phyloP scores from a whole-genome alignment of 2,113 vertebrate species.

The Origma solitaria region DNA sequence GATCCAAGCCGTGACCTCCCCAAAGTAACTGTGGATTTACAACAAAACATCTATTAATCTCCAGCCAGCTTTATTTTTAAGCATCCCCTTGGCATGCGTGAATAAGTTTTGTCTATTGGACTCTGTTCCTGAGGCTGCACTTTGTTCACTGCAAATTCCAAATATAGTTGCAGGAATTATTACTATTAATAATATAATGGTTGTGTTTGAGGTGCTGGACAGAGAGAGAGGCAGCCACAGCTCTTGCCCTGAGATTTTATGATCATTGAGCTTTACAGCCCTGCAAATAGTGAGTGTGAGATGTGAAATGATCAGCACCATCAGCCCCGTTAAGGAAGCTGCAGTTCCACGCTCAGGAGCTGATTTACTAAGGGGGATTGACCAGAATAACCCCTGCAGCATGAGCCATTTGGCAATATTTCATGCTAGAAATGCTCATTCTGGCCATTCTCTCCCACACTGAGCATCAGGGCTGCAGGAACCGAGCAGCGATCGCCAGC shows the following conservation, averaged over 20 bases:
- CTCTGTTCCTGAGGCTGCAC: constrained; percentile 8
- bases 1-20: not conserved
- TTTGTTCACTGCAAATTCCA: not conserved
- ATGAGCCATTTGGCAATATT: not conserved
- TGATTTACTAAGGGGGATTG: not conserved
- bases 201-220: not conserved
- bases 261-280: not conserved
- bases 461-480: not conserved
- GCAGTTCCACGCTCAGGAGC: not conserved
- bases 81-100: not conserved
- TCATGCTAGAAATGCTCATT: not conserved
- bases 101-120: not conserved
- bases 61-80: constrained; percentile 45
- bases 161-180: not conserved
- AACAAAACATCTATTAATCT: constrained; percentile 34
- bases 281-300: not conserved
- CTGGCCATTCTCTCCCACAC: not conserved
- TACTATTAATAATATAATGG: not conserved
- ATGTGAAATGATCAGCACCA: not conserved
- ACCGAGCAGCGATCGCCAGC: rapidly evolving
- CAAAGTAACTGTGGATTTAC: not conserved
- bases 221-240: not conserved
- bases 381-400: not conserved
- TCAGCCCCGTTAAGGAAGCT: not conserved
- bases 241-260: not conserved